Evolutionary conservation across 2,113 vertebrate genomes (phyloP), one percentile per base, ranked within the genome.

Genomic region (Tinamus guttatus): DNA sequence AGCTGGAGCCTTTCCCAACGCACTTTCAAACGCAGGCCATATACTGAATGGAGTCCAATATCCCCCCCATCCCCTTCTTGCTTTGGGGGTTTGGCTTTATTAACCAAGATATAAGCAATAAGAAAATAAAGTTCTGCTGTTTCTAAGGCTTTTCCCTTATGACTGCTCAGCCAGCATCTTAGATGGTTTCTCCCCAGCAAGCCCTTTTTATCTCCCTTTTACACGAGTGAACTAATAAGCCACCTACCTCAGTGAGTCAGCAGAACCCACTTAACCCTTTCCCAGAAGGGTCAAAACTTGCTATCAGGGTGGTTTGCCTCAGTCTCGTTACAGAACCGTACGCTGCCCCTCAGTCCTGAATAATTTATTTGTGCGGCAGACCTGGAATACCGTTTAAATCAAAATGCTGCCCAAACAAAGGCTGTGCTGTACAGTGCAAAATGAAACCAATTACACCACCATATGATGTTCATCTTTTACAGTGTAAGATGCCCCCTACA

Each of bases 231-330:
- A 95, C 94, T 96, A 96, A 96, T 96, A 96, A 97, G 93, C 90
- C 90, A 96, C 93, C 92, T 93, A 95, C 90, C 93, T 95, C 94
- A 86, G 91, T 97, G 96, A 97, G 93, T 96, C 95, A 96, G 96
- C 96, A 96, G 95, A 97, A 97, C 90, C 94, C 93, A 97, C 95
- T 96, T 96, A 97, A 96, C 95, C 93, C 95, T 96, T 97, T 95
- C 95, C 85, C 93, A 85, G 83, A 96, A 94, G 96, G 94, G 93
- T 96, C 94, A 96, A 87, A 96, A 94, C 83, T 92, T 22, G 0
- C 93, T 92, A 90, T 94, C 77, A 93, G 92, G 86, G 79, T 4
- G n/a, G 65, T 85, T 91, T 92, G 85, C 88, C 89, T 94, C 92
- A 87, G 86, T 74, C 94, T 94, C 73, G 67, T 95, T 94, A 96